Base-by-base conservation (phyloP, 1,140 invertebrate genomes). In the Coelopa frigida region DNA sequence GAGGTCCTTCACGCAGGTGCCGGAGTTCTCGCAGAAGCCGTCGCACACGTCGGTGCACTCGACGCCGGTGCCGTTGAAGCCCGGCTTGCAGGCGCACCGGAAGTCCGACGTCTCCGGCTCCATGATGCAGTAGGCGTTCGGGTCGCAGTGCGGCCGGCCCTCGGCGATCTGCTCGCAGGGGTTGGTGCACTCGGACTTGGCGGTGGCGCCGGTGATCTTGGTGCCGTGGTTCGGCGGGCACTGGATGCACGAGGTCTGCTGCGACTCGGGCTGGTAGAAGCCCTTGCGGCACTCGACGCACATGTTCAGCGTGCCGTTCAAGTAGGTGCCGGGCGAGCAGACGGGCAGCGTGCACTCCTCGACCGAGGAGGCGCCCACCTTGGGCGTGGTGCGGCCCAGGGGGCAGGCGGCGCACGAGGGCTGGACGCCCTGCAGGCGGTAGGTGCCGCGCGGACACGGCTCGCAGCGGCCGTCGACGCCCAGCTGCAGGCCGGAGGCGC, bases 181-280 rank as follows among this genome's bases (percentile, higher is more conserved):
- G 72, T 95, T 94, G 23, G 83, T 87, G 65, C 91, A 94, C 54
- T 94, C 87, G n/a, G 80, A 72, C 67, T 84, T 81, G 48, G 80
- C 84, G 27, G 64, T 68, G 36, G 91, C 80, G 38, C 85, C 87
- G 1, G 80, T 73, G 56, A 78, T 80, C 59, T 84, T 86, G 0
- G 93, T 96, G 52, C 90, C 95, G 4, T 91, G 94, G 62, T 96
- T 94, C 3, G 87, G 82, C 27, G 91, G 90, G 64, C 94, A 98
- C 15, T 83, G 77, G 39, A 93, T 78, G 67, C 94, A 98, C 18
- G 77, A 76, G 0, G 84, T 89, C 60, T 96, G 91, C 59, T 94
- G 90, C 1, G 84, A 78, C 56, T 94, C 84, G 5, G 93, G 81
- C 68, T 98, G 94, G 65, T 94, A 98, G 37, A 82, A 93, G 48